phyloP scores from a whole-genome alignment of 2,797 vertebrate species.

The Bryconaethiops microstoma region DNA sequence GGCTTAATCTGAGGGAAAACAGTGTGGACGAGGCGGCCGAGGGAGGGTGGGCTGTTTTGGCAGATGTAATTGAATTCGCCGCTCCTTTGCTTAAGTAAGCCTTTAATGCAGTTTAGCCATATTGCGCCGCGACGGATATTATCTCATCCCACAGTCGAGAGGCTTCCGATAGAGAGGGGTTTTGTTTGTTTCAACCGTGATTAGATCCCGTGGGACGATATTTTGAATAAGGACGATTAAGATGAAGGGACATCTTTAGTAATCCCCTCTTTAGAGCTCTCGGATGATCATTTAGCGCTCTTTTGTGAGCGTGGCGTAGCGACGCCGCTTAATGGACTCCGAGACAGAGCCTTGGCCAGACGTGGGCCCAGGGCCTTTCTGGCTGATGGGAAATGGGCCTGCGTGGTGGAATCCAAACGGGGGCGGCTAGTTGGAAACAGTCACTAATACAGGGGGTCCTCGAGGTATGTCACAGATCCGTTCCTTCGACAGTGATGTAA shows the following conservation, averaged over 20 bases:
- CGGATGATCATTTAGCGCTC: slow-evolving; percentile 8
- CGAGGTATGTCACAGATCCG: no score
- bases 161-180: slow-evolving; percentile 51
- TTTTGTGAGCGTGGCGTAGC: background rate
- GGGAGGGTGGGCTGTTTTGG: slow-evolving; percentile 54
- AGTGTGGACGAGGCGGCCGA: slow-evolving; percentile 69
- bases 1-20: slow-evolving; percentile 78
- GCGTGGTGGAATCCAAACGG: no score
- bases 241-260: slow-evolving; percentile 23
- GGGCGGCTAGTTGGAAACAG: no score
- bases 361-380: background rate
- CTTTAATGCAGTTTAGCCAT: slow-evolving; percentile 70
- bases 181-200: slow-evolving; percentile 62
- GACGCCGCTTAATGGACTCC: background rate
- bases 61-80: slow-evolving; percentile 75
- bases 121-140: slow-evolving; percentile 73
- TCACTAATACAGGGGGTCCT: no score
- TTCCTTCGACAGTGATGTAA: no score
- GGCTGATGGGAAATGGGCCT: no score
- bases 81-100: slow-evolving; percentile 68
- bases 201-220: slow-evolving; percentile 16
- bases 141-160: slow-evolving; percentile 64
- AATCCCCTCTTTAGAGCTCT: background rate
- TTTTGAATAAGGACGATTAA: slow-evolving; percentile 38
- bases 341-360: background rate